Evolutionary conservation across 2,113 vertebrate genomes (phyloP), one percentile per base, ranked within the genome.

Genomic region (Dascyllus trimaculatus): DNA sequence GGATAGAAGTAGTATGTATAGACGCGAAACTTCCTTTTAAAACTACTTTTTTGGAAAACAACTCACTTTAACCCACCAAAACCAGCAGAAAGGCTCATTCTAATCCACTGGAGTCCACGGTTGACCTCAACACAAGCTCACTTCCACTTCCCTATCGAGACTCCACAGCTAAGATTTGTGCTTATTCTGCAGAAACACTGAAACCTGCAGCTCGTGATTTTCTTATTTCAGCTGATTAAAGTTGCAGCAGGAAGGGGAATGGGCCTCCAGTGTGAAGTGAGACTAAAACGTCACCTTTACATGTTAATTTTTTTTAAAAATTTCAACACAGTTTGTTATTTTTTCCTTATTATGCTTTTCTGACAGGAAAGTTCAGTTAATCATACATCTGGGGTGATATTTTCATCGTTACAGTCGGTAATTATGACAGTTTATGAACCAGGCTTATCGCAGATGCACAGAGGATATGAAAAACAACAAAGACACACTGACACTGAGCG

Each of bases 141-240:
- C 14, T 59, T 71, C 51, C 26, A 19, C 56, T 58, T 35, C 68
- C 19, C 43, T 49, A n/a, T 19, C n/a, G 13, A n/a, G n/a, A 58
- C 46, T 22, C 29, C 24, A 24, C 46, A 40, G 1, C 58, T n/a
- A 21, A 11, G 40, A 70, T 48, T 35, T 58, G 9, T 46, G 54
- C 25, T 58, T 62, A 48, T 0, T 24, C 17, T 61, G 57, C 57
- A 72, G 57, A 38, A 60, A 48, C 17, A 48, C 46, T 48, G 19
- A 48, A 48, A 48, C 19, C 17, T 19, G 15, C 15, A 48, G 46
- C 46, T 18, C 19, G 4, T 9, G 1, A 19, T 19, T 18, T 15
- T 48, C 18, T 15, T 18, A 48, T 48, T 19, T 19, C 46, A 18
- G 46, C 46, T 48, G 15, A 7, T 35, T 35, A 7, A 35, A 35